Conservation (phyloP, 2,113 vertebrate species). For the Cebidichthys violaceus region DNA sequence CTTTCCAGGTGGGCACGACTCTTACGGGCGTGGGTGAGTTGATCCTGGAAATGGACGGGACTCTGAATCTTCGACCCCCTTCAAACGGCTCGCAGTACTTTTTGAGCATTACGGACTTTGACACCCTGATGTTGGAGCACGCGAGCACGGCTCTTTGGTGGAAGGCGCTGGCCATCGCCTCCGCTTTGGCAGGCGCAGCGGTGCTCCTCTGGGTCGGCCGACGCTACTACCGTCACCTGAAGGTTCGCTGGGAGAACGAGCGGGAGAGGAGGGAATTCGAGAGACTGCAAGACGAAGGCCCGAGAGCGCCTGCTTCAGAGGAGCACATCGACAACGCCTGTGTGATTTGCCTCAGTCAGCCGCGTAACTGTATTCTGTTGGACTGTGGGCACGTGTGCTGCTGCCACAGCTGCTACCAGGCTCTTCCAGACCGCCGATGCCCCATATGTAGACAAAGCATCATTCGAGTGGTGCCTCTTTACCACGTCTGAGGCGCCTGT, state of each 20-base stretch:
- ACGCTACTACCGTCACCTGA: slow-evolving; percentile 77
- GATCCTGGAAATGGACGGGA: slow-evolving; percentile 82
- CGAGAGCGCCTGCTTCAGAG: neutral
- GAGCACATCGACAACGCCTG: slow-evolving; percentile 69
- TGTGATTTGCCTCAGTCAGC: slow-evolving; percentile 84
- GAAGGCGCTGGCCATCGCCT: slow-evolving; percentile 77
- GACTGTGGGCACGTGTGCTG: slow-evolving; percentile 92
- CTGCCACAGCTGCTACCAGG: slow-evolving; percentile 88
- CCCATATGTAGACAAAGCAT: slow-evolving; percentile 89
- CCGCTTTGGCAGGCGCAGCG: slow-evolving; percentile 65
- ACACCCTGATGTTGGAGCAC: slow-evolving; percentile 80
- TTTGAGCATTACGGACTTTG: slow-evolving; percentile 85
- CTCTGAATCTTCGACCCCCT: slow-evolving; percentile 85
- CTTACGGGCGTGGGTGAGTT: slow-evolving; percentile 88
- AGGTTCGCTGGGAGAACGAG: slow-evolving; percentile 67
- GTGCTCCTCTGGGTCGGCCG: slow-evolving; percentile 79
- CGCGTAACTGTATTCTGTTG: slow-evolving; percentile 86
- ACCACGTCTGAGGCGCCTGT: slow-evolving; percentile 71
- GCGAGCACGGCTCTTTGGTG: slow-evolving; percentile 76
- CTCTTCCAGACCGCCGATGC: slow-evolving; percentile 83
- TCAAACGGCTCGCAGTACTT: slow-evolving; percentile 82
- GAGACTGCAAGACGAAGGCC: slow-evolving; percentile 19
- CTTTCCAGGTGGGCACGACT: slow-evolving; percentile 81
- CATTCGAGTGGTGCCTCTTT: slow-evolving; percentile 87
- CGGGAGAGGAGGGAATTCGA: slow-evolving; percentile 75